Percentiles rank a stretch among this genome's conserved stretches.
Conservation (phyloP, 2,797 vertebrate species). For the Chelon labrosus region DNA sequence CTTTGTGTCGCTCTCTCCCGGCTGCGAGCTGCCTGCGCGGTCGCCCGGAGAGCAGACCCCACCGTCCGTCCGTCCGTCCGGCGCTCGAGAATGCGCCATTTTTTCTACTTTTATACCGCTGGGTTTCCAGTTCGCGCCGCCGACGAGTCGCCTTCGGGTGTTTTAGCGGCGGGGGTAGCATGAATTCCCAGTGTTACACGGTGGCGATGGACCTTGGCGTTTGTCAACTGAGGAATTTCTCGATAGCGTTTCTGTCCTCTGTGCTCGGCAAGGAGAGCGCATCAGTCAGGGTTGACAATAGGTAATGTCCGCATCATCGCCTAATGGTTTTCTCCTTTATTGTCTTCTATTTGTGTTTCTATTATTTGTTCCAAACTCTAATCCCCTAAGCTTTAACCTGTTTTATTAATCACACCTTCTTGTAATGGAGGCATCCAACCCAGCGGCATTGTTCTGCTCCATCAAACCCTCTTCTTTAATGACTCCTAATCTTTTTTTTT, state of each 20-base stretch:
- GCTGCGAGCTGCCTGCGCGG: conserved; percentile 46
- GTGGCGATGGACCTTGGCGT: conserved; percentile 97
- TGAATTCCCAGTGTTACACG: conserved; percentile 92
- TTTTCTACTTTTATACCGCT: conserved; percentile 72
- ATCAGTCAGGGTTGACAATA: conserved; percentile 90
- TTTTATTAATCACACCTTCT: too few species aligned
- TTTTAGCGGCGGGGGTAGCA: conserved; percentile 80
- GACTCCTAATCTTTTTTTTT: background rate
- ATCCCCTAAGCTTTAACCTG: too few species aligned
- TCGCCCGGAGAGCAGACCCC: conserved; percentile 37
- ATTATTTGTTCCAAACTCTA: too few species aligned
- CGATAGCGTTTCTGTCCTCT: conserved; percentile 95
- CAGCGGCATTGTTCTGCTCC: too few species aligned
- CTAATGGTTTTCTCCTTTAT: too few species aligned
- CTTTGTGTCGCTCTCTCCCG: conserved; percentile 78
- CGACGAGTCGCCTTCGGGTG: background rate
- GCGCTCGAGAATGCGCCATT: conserved; percentile 61
- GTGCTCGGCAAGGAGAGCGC: conserved; percentile 92
- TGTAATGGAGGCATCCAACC: too few species aligned
- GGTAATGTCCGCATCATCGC: conserved; percentile 78
- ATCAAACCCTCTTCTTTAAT: background rate
- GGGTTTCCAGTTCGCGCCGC: conserved; percentile 38
- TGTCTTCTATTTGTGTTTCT: too few species aligned
- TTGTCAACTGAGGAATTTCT: conserved; percentile 96
- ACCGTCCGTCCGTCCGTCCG: background rate